Base-by-base conservation (phyloP, 2,888 invertebrate species). In the Agrochola macilenta region DNA sequence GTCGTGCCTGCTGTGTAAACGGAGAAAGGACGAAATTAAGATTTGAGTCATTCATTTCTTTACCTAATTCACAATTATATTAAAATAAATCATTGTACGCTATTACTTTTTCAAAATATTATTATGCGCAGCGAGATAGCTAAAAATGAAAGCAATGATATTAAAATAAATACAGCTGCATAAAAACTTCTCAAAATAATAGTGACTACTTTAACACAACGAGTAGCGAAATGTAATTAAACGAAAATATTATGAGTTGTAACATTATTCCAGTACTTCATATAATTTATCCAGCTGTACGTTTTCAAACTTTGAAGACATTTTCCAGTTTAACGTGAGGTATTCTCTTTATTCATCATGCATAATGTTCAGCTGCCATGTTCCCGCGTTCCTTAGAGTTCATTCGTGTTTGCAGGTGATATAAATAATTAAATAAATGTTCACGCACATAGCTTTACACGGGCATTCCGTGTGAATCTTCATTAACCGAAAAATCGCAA, bases 171-270 rank as follows among this genome's bases (percentile, higher is more conserved):
- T 64, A 80, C 69, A 66, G 76, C 74, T 82, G 82, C 73, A 79
- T 68, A 52, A 81, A 89, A 88, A 78, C 49, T 73, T 75, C 58
- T 84, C 39, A 54, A 83, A 89, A 83, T 74, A 84, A 83, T 82
- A 79, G 72, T 74, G n/a, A 75, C 65, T 65, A 74, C 64, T 80
- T 69, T 64, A 76, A 71, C 66, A 72, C 65, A 79, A 86, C 84
- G 76, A 68, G 65, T 69, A 74, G 71, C 58, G 70, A 60, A 85
- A 86, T 82, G 74, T 86, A 88, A 90, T 90, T 81, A 84, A 88
- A 90, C 61, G 81, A 87, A 85, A 89, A 88, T 85, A 88, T 88
- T 83, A 84, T 75, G 69, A 81, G 64, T 77, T 72, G 79, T 73
- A 75, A 82, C 80, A 68, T 87, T 85, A 79, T 76, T 65, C 43